These are phyloP conservation scores for Polylopha cassiicola DNA, from an alignment of 2,888 invertebrate genomes.

Conservation along the genomic window DNA sequence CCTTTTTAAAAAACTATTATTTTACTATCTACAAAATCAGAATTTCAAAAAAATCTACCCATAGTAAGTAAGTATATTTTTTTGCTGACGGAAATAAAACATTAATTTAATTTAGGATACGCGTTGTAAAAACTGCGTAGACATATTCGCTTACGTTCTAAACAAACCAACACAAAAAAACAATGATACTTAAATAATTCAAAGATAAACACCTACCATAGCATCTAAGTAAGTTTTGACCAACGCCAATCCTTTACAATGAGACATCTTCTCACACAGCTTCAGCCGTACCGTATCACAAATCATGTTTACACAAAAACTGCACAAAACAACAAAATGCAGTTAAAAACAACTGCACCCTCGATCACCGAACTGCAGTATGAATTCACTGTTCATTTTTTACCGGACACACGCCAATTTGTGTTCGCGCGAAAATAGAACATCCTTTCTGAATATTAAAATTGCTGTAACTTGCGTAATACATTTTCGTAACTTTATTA, in stretches of 20 bases:
- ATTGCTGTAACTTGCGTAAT: conserved; percentile 10
- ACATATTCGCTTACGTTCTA: too few species aligned
- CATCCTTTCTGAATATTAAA: conserved; percentile 15
- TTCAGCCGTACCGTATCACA: conserved; percentile 63
- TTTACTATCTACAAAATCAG: too few species aligned
- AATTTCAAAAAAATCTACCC: too few species aligned
- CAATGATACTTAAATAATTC: too few species aligned
- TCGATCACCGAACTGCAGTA: conserved; percentile 36
- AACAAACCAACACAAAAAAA: too few species aligned
- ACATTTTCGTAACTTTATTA: conserved; percentile 4
- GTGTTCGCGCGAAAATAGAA: conserved; percentile 26
- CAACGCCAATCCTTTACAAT: conserved; percentile 61
- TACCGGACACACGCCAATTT: conserved; percentile 58
- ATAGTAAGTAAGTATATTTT: too few species aligned
- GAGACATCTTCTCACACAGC: conserved; percentile 64
- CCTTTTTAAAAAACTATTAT: too few species aligned
- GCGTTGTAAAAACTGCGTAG: too few species aligned
- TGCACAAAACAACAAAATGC: conserved; percentile 29
- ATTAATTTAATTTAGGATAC: too few species aligned
- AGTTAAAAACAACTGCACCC: conserved; percentile 36
- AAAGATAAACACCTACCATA: conserved; percentile 48
- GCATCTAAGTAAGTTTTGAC: conserved; percentile 61
- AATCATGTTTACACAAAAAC: conserved; percentile 43
- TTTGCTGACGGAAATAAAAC: too few species aligned
- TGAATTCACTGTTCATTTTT: conserved; percentile 48